phyloP scores from a whole-genome alignment of 2,113 vertebrate genomes.

The Galeopterus variegatus region DNA sequence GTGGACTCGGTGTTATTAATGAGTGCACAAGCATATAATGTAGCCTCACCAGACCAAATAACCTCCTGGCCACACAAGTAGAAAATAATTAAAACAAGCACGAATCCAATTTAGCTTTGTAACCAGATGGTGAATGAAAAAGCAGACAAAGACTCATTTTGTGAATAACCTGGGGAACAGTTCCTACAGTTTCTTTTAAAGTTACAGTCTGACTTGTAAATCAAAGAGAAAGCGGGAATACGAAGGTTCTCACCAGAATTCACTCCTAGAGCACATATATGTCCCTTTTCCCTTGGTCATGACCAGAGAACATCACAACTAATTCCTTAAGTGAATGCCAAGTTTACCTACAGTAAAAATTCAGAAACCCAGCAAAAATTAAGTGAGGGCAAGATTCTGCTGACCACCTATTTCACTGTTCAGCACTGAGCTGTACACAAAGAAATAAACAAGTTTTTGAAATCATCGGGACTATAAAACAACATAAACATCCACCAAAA shows the following conservation, averaged over 20 bases:
- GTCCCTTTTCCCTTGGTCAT: constrained; percentile 36
- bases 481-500: background rate
- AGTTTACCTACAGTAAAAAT: constrained; percentile 26
- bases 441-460: background rate
- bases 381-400: background rate
- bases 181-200: constrained; percentile 76
- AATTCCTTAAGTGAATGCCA: constrained; percentile 45
- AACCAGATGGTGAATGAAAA: constrained; percentile 88
- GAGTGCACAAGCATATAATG: constrained; percentile 81
- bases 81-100: constrained; percentile 91
- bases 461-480: background rate
- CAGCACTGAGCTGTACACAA: background rate
- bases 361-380: background rate
- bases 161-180: constrained; percentile 78
- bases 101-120: constrained; percentile 82
- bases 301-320: constrained; percentile 54
- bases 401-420: background rate
- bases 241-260: constrained; percentile 53
- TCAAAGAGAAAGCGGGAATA: background rate
- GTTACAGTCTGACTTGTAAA: constrained; percentile 75
- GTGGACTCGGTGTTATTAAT: constrained; percentile 87
- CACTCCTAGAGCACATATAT: background rate
- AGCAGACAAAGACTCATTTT: constrained; percentile 83
- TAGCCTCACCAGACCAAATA: constrained; percentile 89
- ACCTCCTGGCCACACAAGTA: constrained; percentile 92